Evolutionary conservation across 64 coral and sea anemone genomes (phyloP), one percentile per base, ranked within the genome.

Genomic region (Montipora capricornis): DNA sequence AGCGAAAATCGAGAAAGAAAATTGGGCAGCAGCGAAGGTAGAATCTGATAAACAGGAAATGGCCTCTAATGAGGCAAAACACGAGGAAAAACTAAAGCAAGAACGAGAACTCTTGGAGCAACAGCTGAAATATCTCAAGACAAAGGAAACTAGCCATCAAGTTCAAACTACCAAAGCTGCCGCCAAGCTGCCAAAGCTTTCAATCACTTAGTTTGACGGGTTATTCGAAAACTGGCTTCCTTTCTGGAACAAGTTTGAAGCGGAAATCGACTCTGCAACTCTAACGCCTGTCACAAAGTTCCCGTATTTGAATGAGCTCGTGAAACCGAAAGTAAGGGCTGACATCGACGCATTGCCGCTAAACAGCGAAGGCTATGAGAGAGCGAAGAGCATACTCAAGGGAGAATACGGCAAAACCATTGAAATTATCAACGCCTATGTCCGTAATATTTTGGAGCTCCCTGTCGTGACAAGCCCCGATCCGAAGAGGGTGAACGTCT

Each of bases 221-320:
- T 52, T 52, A 24, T 49, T 59, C 47, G 45, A 80, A 59, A 80
- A 80, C 53, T 80, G 78, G 44, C 78, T 80, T 50, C 19, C 78
- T 80, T 17, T 29, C 29, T 29, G 29, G 47, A 59, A 59, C 47
- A 80, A 80, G 78, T 80, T 80, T 80, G 53, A 59, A 50, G 47
- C 47, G 13, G 78, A 80, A 59, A 59, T 80, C 53, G 78, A 80
- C 78, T 50, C 78, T 24, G 26, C 78, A 80, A 80, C 16, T 59
- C 5, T 59, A 80, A 14, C 78, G 44, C 16, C 4, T 4, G 44
- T 80, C 47, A 80, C 78, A 59, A 80, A 80, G 19, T 80, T 80
- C 53, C 44, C 8, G 47, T 80, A 49, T 59, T n/a, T 80, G 14
- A 80, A 80, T 8, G 78, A 80, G 78, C 82, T 64, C 24, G 62